These are phyloP conservation scores for Paguma larvata DNA, from an alignment of 2,797 vertebrate genomes.

Conservation along the genomic window DNA sequence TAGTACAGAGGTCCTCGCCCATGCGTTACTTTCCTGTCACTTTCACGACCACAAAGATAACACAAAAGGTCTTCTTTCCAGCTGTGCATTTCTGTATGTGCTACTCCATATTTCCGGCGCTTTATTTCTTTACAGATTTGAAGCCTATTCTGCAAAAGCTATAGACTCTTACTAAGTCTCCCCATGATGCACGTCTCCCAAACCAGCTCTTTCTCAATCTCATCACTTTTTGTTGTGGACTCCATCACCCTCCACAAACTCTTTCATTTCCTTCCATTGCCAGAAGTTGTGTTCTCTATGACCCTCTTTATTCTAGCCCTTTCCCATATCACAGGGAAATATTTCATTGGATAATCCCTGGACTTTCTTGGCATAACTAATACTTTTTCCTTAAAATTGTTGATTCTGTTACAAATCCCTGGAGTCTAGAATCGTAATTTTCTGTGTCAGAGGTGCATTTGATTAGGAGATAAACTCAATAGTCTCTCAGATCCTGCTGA, in stretches of 20 bases:
- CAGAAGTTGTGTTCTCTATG: background rate
- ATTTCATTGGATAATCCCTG: background rate
- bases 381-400: background rate
- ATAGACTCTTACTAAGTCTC: background rate
- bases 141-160: background rate
- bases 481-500: background rate
- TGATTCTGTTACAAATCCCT: background rate
- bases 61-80: background rate
- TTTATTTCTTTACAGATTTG: conserved; percentile 8
- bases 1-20: background rate
- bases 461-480: background rate
- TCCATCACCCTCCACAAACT: background rate
- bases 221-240: background rate
- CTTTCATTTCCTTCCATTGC: background rate
- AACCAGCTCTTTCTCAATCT: background rate
- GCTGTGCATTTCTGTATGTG: background rate
- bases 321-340: background rate
- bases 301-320: background rate
- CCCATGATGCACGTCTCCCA: background rate
- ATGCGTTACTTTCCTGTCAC: background rate
- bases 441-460: background rate
- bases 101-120: background rate
- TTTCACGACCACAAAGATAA: background rate
- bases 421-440: background rate
- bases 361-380: background rate